Conservation (phyloP, 2,113 vertebrate species). For the Gallinago undulata region DNA sequence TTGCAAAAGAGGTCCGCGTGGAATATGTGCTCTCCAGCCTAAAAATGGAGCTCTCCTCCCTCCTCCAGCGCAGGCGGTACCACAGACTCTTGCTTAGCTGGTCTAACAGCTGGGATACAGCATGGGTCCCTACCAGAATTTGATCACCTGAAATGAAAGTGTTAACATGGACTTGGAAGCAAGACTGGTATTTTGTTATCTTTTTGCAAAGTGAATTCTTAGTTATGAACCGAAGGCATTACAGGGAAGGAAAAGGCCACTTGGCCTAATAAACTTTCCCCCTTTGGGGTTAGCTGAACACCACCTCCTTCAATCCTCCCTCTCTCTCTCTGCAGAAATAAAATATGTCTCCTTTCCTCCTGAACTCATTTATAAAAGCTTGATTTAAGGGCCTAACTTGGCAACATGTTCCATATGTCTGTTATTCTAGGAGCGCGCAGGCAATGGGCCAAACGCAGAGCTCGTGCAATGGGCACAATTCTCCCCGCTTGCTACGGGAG, state of each 20-base stretch:
- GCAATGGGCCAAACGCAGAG: not conserved
- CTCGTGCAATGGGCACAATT: conserved; percentile 23
- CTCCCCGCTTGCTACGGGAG: not conserved
- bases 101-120: not conserved
- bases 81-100: conserved; percentile 39
- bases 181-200: conserved; percentile 53
- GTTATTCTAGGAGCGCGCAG: conserved; percentile 45
- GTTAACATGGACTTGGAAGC: conserved; percentile 55
- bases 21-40: conserved; percentile 44
- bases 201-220: conserved; percentile 55
- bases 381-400: conserved; percentile 58
- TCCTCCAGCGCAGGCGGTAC: not conserved
- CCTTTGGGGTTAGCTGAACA: conserved; percentile 44
- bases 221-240: conserved; percentile 32
- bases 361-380: conserved; percentile 54
- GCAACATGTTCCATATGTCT: conserved; percentile 52
- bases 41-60: conserved; percentile 44
- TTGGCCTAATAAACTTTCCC: conserved; percentile 50
- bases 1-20: conserved; percentile 42
- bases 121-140: not conserved
- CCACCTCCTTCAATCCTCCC: not conserved
- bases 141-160: conserved; percentile 41
- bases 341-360: conserved; percentile 47
- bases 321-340: conserved; percentile 44
- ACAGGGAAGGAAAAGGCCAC: conserved; percentile 55